Conservation (phyloP, 2,797 vertebrate genomes). For the Otolemur crassicaudatus region DNA sequence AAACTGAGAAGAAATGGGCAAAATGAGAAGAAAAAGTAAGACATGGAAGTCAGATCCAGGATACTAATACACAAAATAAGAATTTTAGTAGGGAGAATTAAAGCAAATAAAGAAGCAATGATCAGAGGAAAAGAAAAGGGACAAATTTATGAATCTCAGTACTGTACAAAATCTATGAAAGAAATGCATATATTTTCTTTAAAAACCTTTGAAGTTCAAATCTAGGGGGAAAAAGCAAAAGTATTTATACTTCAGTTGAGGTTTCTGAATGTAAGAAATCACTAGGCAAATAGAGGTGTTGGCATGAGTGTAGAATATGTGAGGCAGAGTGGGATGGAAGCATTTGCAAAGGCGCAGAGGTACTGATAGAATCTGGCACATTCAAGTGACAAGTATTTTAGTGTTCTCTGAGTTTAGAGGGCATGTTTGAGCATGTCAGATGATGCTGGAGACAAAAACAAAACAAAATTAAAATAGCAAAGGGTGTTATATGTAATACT, state of each 20-base stretch:
- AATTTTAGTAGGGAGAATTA: background rate
- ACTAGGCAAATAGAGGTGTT: background rate
- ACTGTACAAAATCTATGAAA: background rate
- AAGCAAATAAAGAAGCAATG: background rate
- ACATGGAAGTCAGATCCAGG: background rate
- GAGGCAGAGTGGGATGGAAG: background rate
- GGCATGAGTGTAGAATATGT: background rate
- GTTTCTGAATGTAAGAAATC: background rate
- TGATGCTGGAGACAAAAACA: background rate
- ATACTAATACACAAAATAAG: background rate
- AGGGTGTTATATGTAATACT: background rate
- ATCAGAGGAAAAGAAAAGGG: background rate
- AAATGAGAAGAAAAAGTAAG: background rate
- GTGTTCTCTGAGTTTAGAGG: background rate
- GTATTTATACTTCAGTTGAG: background rate
- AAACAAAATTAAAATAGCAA: background rate
- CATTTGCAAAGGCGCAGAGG: constrained; percentile 12
- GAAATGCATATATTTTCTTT: background rate
- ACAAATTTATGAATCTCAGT: background rate
- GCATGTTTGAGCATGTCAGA: background rate
- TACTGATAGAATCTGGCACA: background rate
- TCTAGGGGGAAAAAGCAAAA: background rate
- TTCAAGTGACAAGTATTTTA: background rate
- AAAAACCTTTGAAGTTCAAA: background rate
- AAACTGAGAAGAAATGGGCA: background rate